A percentile compares a stretch with the other conserved stretches of the same genome.
phyloP scores from a whole-genome alignment of 2,113 vertebrate species.

The Eira barbara region DNA sequence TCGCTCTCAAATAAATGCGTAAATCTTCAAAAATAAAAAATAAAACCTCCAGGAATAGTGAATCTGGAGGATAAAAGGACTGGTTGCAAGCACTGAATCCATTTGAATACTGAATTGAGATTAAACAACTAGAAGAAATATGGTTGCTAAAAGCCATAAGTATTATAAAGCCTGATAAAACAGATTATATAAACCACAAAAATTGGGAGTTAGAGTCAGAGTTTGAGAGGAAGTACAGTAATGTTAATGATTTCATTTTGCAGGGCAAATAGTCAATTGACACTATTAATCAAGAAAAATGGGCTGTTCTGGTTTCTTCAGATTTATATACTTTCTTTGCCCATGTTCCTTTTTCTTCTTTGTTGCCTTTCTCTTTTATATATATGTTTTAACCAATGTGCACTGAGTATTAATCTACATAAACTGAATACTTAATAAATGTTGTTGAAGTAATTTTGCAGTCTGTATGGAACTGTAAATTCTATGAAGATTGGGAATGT shows the following conservation, averaged over 20 bases:
- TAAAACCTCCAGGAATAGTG: not conserved
- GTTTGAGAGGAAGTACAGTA: not conserved
- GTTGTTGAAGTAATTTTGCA: slow-evolving; percentile 30
- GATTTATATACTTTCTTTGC: not conserved
- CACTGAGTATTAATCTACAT: slow-evolving; percentile 21
- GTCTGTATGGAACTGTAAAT: slow-evolving; percentile 13
- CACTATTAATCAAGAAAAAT: slow-evolving; percentile 2
- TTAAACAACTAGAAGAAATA: slow-evolving; percentile 3
- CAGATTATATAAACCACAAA: not conserved
- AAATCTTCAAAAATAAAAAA: not conserved
- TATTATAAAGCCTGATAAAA: not conserved
- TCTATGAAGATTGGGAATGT: slow-evolving; percentile 29
- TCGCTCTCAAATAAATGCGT: not conserved
- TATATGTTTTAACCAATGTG: not conserved
- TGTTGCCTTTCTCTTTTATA: not conserved
- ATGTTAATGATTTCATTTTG: slow-evolving; percentile 25
- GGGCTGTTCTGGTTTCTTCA: not conserved
- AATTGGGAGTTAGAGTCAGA: not conserved
- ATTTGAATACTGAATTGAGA: slow-evolving; percentile 1
- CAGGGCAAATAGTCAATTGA: not conserved
- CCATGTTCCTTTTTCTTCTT: slow-evolving; percentile 13
- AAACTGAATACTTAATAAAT: slow-evolving; percentile 44
- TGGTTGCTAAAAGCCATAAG: not conserved
- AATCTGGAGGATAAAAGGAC: not conserved
- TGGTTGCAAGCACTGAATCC: not conserved